phyloP scores from a whole-genome alignment of 2,113 vertebrate species.

The Tetraodon nigroviridis region DNA sequence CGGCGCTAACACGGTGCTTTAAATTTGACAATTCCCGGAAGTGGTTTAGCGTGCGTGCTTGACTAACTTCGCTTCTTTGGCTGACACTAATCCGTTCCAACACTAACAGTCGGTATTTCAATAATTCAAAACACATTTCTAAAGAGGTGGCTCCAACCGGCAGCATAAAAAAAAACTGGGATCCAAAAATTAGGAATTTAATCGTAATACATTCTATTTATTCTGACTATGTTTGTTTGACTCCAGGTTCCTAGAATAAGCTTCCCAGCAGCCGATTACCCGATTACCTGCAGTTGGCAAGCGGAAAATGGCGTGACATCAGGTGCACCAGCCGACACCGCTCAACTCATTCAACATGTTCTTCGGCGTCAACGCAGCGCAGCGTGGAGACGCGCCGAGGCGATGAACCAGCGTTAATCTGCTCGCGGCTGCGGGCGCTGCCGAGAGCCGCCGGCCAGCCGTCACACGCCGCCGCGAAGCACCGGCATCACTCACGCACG shows the following conservation, averaged over 20 bases:
- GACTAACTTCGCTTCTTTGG: slow-evolving; percentile 13
- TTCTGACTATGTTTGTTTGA: neutral
- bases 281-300: slow-evolving; percentile 60
- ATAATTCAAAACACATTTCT: neutral
- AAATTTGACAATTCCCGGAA: slow-evolving; percentile 60
- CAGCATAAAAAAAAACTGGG: neutral
- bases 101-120: slow-evolving; percentile 8
- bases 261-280: slow-evolving; percentile 30
- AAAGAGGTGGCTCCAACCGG: neutral
- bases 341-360: slow-evolving; percentile 8
- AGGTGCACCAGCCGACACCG: slow-evolving; percentile 53
- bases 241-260: neutral
- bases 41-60: neutral
- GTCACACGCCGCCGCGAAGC: neutral
- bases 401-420: slow-evolving; percentile 50
- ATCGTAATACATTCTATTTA: neutral
- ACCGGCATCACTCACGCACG: slow-evolving; percentile 43
- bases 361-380: neutral
- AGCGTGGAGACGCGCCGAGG: neutral
- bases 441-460: neutral
- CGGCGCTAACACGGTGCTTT: neutral
- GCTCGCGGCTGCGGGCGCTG: slow-evolving; percentile 31
- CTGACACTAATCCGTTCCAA: slow-evolving; percentile 54
- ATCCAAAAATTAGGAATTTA: neutral
- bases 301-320: slow-evolving; percentile 44